These are phyloP conservation scores for Polyodon spathula DNA, from an alignment of 2,113 vertebrate species.

Conservation along the genomic window DNA sequence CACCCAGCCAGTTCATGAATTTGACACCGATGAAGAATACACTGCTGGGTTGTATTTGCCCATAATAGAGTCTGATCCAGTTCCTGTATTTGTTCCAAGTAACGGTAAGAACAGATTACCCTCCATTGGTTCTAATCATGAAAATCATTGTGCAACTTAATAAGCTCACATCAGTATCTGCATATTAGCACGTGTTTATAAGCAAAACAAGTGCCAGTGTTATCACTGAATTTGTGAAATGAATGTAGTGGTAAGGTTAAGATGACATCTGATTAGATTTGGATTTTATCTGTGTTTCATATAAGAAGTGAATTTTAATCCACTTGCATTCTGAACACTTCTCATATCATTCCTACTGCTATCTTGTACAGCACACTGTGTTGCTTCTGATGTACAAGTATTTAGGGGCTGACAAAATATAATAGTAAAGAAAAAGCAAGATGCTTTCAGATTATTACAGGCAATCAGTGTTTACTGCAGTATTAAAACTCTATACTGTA, in stretches of 20 bases:
- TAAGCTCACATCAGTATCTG: not conserved
- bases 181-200: not conserved
- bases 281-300: not conserved
- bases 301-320: not conserved
- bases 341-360: too few species aligned
- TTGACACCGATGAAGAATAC: conserved; percentile 62
- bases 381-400: too few species aligned
- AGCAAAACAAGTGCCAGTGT: not conserved
- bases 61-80: conserved; percentile 34
- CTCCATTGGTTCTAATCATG: conserved; percentile 25
- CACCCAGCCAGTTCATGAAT: conserved; percentile 60
- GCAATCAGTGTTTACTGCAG: too few species aligned
- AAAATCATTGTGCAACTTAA: not conserved
- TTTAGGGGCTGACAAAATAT: too few species aligned
- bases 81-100: conserved; percentile 44
- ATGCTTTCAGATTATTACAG: too few species aligned
- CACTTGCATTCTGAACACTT: too few species aligned
- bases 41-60: conserved; percentile 44
- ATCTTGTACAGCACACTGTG: too few species aligned
- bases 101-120: conserved; percentile 51
- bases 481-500: too few species aligned
- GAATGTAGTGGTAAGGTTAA: not conserved
- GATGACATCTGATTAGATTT: not conserved
- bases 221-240: not conserved
- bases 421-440: too few species aligned